A percentile compares a stretch with the other conserved stretches of the same genome.
These are phyloP conservation scores for Drosophila gunungcola DNA, from an alignment of 1,140 invertebrate species.

Conservation along the genomic window DNA sequence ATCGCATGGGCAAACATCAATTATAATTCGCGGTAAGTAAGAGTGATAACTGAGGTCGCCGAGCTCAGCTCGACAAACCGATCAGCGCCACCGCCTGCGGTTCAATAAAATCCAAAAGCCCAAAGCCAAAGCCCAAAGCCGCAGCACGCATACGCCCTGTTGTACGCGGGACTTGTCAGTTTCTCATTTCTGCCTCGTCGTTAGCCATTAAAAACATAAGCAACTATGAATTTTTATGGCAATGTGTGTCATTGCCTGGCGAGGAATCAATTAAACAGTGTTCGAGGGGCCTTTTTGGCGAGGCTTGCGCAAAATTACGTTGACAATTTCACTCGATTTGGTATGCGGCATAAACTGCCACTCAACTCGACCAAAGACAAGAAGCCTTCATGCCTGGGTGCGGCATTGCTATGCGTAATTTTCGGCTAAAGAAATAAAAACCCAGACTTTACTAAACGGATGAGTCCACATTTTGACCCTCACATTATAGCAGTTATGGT, in stretches of 20 bases:
- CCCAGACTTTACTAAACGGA: constrained; percentile 6
- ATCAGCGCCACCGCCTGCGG: constrained; percentile 21
- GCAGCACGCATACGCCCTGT: constrained; percentile 72
- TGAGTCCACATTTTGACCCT: constrained; percentile 27
- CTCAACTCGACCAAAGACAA: constrained; percentile 39
- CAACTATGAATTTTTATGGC: constrained; percentile 67
- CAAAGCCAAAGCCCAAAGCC: constrained; percentile 16
- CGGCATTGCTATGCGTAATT: constrained; percentile 61
- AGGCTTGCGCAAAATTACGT: constrained; percentile 80
- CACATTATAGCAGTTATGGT: constrained; percentile 22
- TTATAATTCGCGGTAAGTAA: constrained; percentile 81
- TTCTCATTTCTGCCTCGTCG: constrained; percentile 16
- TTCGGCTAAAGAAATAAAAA: constrained; percentile 27
- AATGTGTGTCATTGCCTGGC: constrained; percentile 80
- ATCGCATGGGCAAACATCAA: constrained; percentile 61
- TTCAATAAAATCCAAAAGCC: constrained; percentile 60
- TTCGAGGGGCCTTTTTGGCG: constrained; percentile 38
- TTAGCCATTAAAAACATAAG: constrained; percentile 59
- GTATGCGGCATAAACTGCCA: constrained; percentile 66
- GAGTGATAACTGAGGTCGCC: constrained; percentile 81
- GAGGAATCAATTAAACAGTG: constrained; percentile 74
- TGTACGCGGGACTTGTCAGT: constrained; percentile 53
- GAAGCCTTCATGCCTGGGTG: constrained; percentile 51
- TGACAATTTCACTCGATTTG: constrained; percentile 76
- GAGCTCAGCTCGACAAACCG: constrained; percentile 16